phyloP scores from a whole-genome alignment of 2,797 vertebrate genomes.

The Florisuga fusca region DNA sequence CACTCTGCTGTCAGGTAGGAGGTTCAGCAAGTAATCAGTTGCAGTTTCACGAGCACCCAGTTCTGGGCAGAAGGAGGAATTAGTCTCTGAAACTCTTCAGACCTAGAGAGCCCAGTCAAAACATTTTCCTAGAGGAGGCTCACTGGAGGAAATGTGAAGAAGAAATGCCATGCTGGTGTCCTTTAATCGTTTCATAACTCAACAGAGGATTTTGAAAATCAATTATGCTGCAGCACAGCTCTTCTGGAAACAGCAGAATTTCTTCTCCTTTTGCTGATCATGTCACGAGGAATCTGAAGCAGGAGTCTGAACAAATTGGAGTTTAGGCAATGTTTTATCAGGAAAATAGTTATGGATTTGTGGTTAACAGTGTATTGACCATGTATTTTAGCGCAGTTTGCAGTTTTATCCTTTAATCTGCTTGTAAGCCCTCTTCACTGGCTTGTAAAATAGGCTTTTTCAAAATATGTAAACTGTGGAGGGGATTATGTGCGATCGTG shows the following conservation, averaged over 20 bases:
- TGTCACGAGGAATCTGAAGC: background rate
- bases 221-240: background rate
- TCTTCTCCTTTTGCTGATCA: background rate
- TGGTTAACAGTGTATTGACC: conserved; percentile 8
- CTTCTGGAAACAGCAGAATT: background rate
- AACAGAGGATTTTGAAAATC: background rate
- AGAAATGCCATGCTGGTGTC: background rate
- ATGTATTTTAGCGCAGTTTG: background rate
- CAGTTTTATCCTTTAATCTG: conserved; percentile 61
- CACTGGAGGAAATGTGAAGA: background rate
- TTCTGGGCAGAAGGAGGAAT: background rate
- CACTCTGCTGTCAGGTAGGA: background rate
- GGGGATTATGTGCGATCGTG: background rate
- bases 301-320: background rate
- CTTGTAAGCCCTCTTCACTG: conserved; percentile 34
- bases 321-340: conserved; percentile 46
- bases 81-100: background rate
- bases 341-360: conserved; percentile 53
- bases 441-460: background rate
- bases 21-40: background rate
- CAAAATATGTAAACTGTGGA: background rate
- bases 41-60: background rate
- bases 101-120: background rate
- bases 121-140: background rate
- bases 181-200: conserved; percentile 2